phyloP scores from a whole-genome alignment of 2,888 invertebrate species.

The Drosophila acutilabella region DNA sequence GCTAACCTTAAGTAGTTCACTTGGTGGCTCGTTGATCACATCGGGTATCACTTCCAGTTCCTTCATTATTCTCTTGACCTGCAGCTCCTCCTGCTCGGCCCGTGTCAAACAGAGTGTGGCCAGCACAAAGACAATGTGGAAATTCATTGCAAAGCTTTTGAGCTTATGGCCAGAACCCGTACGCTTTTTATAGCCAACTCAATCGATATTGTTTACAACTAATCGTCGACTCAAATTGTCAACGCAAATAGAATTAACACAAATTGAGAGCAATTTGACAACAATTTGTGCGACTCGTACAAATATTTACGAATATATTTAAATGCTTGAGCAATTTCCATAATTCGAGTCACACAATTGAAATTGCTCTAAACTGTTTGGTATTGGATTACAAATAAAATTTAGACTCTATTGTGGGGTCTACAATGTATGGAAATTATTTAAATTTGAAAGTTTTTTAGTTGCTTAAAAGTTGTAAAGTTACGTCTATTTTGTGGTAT shows the following conservation, averaged over 20 bases:
- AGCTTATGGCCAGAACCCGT: neutral
- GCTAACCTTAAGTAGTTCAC: constrained; percentile 55
- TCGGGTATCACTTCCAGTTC: constrained; percentile 71
- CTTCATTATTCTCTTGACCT: constrained; percentile 60
- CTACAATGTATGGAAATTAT: neutral
- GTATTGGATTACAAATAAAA: constrained; percentile 5
- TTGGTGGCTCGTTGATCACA: constrained; percentile 65
- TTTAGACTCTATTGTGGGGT: neutral
- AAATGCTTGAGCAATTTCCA: constrained; percentile 27
- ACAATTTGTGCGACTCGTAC: constrained; percentile 31
- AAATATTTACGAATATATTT: constrained; percentile 61
- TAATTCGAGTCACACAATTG: constrained; percentile 34
- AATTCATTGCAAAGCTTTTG: constrained; percentile 44
- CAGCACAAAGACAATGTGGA: constrained; percentile 18
- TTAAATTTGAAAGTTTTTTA: too few relatives aligned
- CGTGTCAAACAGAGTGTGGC: constrained; percentile 12
- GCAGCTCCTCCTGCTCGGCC: constrained; percentile 44
- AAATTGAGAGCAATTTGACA: constrained; percentile 65
- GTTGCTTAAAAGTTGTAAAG: too few relatives aligned
- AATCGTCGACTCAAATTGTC: constrained; percentile 44
- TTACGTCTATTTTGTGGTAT: too few relatives aligned
- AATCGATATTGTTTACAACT: constrained; percentile 37
- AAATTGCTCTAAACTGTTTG: constrained; percentile 12
- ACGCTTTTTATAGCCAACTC: constrained; percentile 46
- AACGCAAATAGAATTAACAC: constrained; percentile 62